Evolutionary conservation across 2,113 vertebrate species (phyloP), one percentile per base, ranked within the genome.

Genomic region (Malurus elegans): DNA sequence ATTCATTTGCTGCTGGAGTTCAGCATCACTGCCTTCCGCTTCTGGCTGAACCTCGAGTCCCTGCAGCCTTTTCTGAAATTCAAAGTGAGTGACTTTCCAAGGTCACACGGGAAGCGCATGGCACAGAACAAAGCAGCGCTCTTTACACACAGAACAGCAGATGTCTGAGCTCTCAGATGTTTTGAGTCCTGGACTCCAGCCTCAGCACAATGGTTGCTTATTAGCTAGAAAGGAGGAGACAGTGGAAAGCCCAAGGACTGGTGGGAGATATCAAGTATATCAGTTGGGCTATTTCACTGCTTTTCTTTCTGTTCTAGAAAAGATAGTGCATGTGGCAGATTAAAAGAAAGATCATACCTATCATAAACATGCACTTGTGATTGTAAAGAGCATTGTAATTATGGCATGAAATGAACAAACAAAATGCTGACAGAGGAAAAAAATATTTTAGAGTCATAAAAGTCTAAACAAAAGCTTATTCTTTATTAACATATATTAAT

Each of bases 61-160:
- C 67, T 75, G 1, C 66, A 70, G 72, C 45, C 86, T 88, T 65
- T 83, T 86, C 72, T 80, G 83, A 91, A 96, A 88, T 80, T 86
- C 75, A 89, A 20, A 91, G 86, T 11, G 32, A 89, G 13, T 29
- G 73, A 56, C 73, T 84, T 91, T 90, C 44, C 80, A 73, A 81
- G 82, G 90, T 82, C 74, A 66, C 45, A 28, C 2, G 0, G 66
- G n/a, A 82, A 78, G 69, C 0, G 0, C 31, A 29, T 10, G 28
- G 60, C 58, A 73, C 50, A 90, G 45, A 79, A 67, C 40, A 88
- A 90, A 79, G 42, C 62, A 86, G 34, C 2, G 2, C 40, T 73
- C 34, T 69, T 92, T 38, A 42, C 50, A 66, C 45, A 12, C 9
- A 4, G 53, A 57, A 25, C 31, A 81, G 53, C 53, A 65, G 42